These are phyloP conservation scores for Rhabdomys pumilio DNA, from an alignment of 2,797 vertebrate species.

Conservation along the genomic window DNA sequence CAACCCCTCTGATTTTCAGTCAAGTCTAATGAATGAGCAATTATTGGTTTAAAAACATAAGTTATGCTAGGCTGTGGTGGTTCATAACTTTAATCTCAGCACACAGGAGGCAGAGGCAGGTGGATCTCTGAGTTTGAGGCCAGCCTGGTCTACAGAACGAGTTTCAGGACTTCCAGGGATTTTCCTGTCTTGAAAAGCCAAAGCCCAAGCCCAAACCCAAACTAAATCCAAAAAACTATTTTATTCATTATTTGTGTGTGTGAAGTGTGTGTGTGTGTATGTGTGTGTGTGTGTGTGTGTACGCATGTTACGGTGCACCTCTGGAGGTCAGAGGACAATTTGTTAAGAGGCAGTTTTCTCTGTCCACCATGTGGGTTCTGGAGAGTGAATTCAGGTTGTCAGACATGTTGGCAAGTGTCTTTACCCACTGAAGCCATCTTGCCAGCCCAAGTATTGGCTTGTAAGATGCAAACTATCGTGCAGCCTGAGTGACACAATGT, in stretches of 20 bases:
- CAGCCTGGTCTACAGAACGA: neutral
- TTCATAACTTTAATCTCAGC: neutral
- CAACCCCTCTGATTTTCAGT: neutral
- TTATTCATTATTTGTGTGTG: neutral
- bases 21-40: neutral
- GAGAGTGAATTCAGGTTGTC: neutral
- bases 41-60: neutral
- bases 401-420: neutral
- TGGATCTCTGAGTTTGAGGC: neutral
- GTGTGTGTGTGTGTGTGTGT: no score
- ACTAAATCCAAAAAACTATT: neutral
- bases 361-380: neutral
- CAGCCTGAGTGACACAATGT: neutral
- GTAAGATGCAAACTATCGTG: neutral
- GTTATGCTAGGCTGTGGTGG: neutral
- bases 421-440: neutral
- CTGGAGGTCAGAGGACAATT: neutral
- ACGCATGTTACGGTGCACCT: neutral
- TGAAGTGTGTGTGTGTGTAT: neutral
- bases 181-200: neutral
- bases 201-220: neutral
- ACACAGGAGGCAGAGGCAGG: neutral
- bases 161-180: neutral
- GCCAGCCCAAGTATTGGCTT: neutral
- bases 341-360: neutral